phyloP scores from a whole-genome alignment of 2,797 vertebrate genomes.

The Dryobates pubescens region DNA sequence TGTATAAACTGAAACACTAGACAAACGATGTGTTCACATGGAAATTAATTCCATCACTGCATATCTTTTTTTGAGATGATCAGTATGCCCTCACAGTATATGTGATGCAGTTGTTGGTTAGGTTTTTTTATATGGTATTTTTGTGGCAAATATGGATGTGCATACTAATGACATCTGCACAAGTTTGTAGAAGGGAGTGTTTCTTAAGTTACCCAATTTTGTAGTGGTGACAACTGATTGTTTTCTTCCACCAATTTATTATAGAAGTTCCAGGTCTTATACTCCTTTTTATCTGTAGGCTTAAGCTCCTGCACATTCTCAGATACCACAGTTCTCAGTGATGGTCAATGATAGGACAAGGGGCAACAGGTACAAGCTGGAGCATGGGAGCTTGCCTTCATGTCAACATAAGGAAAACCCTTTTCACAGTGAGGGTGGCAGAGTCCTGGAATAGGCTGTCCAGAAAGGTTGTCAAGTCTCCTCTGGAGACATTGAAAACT shows the following conservation, averaged over 20 bases:
- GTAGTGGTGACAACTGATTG: background rate
- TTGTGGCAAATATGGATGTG: background rate
- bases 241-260: background rate
- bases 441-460: background rate
- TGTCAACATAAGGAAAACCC: too few species aligned
- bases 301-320: background rate
- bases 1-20: background rate
- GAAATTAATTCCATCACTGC: background rate
- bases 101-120: background rate
- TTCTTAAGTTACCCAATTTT: background rate
- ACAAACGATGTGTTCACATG: background rate
- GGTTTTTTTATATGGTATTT: background rate
- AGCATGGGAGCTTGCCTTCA: too few species aligned
- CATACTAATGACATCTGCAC: background rate
- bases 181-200: background rate
- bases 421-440: too few species aligned
- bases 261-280: background rate
- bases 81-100: fast-evolving
- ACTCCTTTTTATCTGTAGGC: background rate
- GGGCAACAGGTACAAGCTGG: too few species aligned
- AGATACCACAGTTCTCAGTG: background rate
- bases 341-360: too few species aligned
- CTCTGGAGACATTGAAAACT: too few species aligned
- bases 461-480: background rate
- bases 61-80: background rate